A percentile compares a stretch with the other conserved stretches of the same genome.
Conservation (phyloP, 2,113 vertebrate species). For the Edolisoma coerulescens region DNA sequence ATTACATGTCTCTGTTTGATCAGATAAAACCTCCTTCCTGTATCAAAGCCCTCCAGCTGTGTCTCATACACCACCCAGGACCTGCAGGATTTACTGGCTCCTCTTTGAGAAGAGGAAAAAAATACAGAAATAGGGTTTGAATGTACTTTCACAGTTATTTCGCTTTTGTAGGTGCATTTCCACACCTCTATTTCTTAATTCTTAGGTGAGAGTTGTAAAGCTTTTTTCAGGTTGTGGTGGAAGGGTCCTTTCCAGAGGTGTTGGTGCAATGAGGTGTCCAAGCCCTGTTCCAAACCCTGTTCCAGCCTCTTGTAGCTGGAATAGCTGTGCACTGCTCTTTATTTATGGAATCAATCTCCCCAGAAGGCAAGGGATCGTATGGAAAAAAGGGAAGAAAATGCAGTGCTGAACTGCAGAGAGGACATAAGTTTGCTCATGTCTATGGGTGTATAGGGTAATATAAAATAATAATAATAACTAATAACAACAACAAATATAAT, state of each 20-base stretch:
- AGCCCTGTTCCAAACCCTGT: neutral
- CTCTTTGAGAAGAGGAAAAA: neutral
- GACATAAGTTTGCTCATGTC: neutral
- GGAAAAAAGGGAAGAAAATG: neutral
- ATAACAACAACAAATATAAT: neutral
- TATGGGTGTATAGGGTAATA: neutral
- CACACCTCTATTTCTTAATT: neutral
- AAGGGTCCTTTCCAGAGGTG: neutral
- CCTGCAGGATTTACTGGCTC: neutral
- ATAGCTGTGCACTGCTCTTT: neutral
- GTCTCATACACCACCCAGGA: neutral
- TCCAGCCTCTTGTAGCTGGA: neutral
- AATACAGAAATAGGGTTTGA: neutral
- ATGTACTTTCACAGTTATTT: neutral
- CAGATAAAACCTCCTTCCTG: neutral
- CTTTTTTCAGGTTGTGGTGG: neutral
- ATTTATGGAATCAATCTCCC: neutral
- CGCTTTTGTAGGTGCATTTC: neutral
- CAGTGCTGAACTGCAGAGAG: neutral
- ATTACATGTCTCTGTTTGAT: neutral
- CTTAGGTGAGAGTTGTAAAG: neutral
- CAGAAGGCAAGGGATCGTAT: neutral
- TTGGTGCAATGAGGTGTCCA: neutral
- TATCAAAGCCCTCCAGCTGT: neutral
- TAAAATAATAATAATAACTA: neutral